Evolutionary conservation across 2,888 invertebrate genomes (phyloP).

Genomic region (Epistrophella euchroma): DNA sequence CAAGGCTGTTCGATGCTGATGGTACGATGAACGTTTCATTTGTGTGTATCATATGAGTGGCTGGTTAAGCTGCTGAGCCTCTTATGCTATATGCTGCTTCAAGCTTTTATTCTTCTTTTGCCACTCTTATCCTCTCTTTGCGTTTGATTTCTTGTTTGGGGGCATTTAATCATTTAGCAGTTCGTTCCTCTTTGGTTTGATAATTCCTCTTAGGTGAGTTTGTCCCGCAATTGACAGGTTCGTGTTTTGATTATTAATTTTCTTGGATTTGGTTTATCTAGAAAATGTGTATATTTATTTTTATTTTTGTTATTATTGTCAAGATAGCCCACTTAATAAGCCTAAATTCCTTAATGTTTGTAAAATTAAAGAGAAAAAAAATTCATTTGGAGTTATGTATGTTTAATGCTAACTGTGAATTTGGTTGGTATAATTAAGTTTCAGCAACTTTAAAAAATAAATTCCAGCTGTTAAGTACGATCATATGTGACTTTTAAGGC

Average conservation of each 20-base stretch:
- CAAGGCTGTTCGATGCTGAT: slow-evolving; percentile 68
- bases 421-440: no score
- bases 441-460: no score
- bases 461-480: no score
- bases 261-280: slow-evolving; percentile 54
- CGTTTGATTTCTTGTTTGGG: slow-evolving; percentile 45
- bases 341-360: slow-evolving; percentile 4
- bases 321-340: slow-evolving; percentile 18
- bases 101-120: slow-evolving; percentile 40
- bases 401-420: no score
- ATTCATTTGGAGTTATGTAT: no score
- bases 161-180: slow-evolving; percentile 49
- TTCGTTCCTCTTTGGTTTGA: slow-evolving; percentile 64
- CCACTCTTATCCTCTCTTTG: slow-evolving; percentile 15
- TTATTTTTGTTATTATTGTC: slow-evolving; percentile 8
- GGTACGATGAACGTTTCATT: slow-evolving; percentile 44
- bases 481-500: no score
- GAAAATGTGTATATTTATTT: slow-evolving; percentile 53
- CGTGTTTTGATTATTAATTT: slow-evolving; percentile 70
- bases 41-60: slow-evolving; percentile 35
- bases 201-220: slow-evolving; percentile 61
- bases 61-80: slow-evolving; percentile 14
- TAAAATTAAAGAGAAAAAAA: no score
- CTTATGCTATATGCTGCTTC: slow-evolving; percentile 36
- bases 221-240: slow-evolving; percentile 74